Percentiles rank a stretch among this genome's conserved stretches.
Conservation (phyloP, 2,797 vertebrate genomes). For the Scomberomorus guttatus region DNA sequence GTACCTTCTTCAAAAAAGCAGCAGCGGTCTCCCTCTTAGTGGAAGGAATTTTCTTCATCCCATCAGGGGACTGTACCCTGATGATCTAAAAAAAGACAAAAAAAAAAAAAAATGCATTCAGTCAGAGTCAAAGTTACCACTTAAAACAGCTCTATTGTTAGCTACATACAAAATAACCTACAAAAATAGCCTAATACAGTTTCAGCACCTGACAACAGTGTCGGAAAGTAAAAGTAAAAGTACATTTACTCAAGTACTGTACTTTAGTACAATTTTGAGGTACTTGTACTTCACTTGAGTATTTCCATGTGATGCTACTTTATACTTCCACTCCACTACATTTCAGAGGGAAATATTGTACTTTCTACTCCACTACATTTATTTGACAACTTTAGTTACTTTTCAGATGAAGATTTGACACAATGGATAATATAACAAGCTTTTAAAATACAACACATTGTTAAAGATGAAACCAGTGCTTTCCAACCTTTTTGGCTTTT, state of each 20-base stretch:
- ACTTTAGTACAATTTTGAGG: too few relatives aligned
- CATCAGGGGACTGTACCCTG: slow-evolving; percentile 96
- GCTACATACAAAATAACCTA: background rate
- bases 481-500: too few relatives aligned
- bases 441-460: too few relatives aligned
- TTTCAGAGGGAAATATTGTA: too few relatives aligned
- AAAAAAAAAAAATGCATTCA: background rate
- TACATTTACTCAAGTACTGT: background rate
- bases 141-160: background rate
- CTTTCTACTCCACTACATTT: background rate
- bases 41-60: slow-evolving; percentile 94
- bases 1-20: slow-evolving; percentile 96
- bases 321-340: too few relatives aligned
- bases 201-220: background rate
- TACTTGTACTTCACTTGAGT: too few relatives aligned
- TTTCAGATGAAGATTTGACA: too few relatives aligned
- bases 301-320: too few relatives aligned
- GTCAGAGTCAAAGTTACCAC: background rate
- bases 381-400: too few relatives aligned
- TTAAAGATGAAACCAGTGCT: background rate
- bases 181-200: background rate
- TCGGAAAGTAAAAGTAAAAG: background rate
- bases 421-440: too few relatives aligned
- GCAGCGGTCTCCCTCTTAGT: slow-evolving; percentile 94
- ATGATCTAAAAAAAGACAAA: slow-evolving; percentile 85